A percentile compares a stretch with the other conserved stretches of the same genome.
Conservation (phyloP, 2,797 vertebrate species). For the Octomys mimax region DNA sequence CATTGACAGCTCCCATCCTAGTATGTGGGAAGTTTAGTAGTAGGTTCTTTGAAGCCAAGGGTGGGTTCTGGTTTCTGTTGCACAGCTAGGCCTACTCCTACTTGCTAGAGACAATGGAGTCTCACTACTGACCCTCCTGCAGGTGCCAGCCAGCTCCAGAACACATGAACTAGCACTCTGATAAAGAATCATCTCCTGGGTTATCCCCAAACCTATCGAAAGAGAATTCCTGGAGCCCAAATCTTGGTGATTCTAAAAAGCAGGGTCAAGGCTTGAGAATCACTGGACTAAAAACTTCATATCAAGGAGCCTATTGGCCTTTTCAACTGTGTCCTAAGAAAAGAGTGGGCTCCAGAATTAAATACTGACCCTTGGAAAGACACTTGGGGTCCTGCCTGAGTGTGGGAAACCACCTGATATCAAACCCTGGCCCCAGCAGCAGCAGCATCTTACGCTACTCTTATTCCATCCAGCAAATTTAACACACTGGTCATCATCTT, state of each 20-base stretch:
- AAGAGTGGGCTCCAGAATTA: not conserved
- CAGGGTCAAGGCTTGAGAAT: not conserved
- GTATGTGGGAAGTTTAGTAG: not conserved
- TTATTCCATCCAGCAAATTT: not conserved
- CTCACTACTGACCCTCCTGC: not conserved
- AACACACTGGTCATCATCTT: no score
- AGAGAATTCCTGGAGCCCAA: not conserved
- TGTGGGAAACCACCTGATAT: not conserved
- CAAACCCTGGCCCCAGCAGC: not conserved
- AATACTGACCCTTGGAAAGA: not conserved
- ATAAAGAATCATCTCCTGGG: not conserved
- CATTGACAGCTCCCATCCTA: not conserved
- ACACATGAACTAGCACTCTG: not conserved
- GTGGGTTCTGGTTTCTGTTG: not conserved
- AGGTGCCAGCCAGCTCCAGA: not conserved
- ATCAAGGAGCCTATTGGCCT: not conserved
- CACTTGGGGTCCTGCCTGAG: not conserved
- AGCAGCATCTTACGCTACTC: not conserved
- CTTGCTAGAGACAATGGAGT: not conserved
- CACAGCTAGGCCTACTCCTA: not conserved
- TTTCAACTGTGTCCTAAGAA: conserved; percentile 1
- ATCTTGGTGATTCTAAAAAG: conserved; percentile 26
- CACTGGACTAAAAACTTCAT: not conserved
- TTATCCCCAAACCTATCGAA: not conserved
- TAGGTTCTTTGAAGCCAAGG: not conserved